Conservation (phyloP, 2,888 invertebrate species). For the Strigamia transsilvanica region DNA sequence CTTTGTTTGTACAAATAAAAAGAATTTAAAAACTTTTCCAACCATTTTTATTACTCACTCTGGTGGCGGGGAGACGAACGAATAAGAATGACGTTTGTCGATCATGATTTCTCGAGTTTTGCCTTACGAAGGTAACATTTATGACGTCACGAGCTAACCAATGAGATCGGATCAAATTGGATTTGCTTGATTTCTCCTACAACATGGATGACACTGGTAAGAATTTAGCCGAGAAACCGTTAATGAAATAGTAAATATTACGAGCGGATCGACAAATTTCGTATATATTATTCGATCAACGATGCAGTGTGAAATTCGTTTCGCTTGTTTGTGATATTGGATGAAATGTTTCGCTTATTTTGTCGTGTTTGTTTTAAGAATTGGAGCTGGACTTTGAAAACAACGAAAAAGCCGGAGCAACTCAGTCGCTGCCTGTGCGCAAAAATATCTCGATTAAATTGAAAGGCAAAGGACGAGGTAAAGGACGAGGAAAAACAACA, state of each 20-base stretch:
- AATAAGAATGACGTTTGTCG: too few species aligned
- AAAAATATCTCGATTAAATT: conserved; percentile 58
- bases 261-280: background rate
- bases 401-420: conserved; percentile 55
- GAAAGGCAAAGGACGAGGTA: conserved; percentile 57
- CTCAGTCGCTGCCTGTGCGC: conserved; percentile 57
- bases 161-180: background rate
- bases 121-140: too few species aligned
- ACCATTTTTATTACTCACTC: too few species aligned
- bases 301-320: background rate
- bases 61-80: too few species aligned
- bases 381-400: conserved; percentile 58
- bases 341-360: background rate
- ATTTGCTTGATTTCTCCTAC: background rate
- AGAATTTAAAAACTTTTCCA: too few species aligned
- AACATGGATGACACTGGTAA: conserved; percentile 24
- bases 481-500: conserved; percentile 54
- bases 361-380: conserved; percentile 51
- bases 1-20: too few species aligned
- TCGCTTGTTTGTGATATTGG: background rate
- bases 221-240: background rate
- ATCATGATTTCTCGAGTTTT: too few species aligned
- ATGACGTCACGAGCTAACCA: too few species aligned
- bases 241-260: background rate
- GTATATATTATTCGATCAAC: background rate